Base-by-base conservation (phyloP, 2,888 invertebrate species). In the Drosophila rellima region DNA sequence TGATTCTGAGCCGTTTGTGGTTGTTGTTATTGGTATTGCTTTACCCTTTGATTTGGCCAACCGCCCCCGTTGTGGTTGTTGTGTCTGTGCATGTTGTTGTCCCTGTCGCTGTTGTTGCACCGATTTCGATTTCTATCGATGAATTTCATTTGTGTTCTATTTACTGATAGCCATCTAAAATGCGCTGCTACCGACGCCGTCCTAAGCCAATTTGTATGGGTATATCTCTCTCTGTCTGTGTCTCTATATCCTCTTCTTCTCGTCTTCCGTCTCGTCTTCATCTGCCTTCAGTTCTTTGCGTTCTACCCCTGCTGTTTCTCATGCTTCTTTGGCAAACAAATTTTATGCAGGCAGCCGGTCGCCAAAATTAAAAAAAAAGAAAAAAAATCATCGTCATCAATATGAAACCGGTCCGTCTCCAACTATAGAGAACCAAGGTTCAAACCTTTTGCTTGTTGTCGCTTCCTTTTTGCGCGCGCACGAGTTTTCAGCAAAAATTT, bases 161-260 rank as follows among this genome's bases (percentile, higher is more conserved):
- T 90, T 90, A 88, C 91, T 90, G 91, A 91, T 91, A 90, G 89
- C 78, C 81, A 91, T 91, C 91, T 90, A 78, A 86, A 86, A 82
- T 85, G 86, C 67, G 76, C 87, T 80, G 91, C 87, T 83, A 84
- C 87, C 80, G 83, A 71, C 70, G 59, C 62, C 56, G 74, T 63
- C 77, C 87, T 64, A 65, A 70, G 82, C 88, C 82, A 83, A 83
- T 83, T 83, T 83, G 82, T 83, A 80, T 88, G 86, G n/a, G 20
- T 23, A 29, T 31, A 17, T 23, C 54, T 26, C 33, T 18, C 13
- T 18, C 42, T 40, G 0, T 17, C 23, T 26, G 1, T 15, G 4
- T 20, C 11, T 10, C 17, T 17, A 11, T 33, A 5, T 7, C 59
- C 10, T 5, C 23, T 23, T 20, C n/a, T 26, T 13, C 35, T 17